These are phyloP conservation scores for Xestia sexstrigata DNA, from an alignment of 2,888 invertebrate genomes.

Conservation along the genomic window DNA sequence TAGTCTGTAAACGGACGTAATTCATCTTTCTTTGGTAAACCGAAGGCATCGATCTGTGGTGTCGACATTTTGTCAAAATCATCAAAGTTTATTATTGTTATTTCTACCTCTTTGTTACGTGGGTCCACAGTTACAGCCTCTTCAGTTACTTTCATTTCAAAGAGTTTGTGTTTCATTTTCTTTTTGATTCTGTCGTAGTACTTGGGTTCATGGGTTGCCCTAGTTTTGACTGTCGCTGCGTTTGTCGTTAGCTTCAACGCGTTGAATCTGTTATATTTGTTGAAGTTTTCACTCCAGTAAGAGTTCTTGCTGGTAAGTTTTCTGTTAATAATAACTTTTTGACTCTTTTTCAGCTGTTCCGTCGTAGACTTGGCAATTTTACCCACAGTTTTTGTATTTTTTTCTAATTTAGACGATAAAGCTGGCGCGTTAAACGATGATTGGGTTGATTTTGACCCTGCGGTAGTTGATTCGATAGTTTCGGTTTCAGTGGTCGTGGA, in stretches of 20 bases:
- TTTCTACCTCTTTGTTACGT: constrained; percentile 58
- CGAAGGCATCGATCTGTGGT: background rate
- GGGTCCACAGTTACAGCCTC: background rate
- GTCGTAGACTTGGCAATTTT: background rate
- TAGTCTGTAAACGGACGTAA: background rate
- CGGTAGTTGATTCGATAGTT: background rate
- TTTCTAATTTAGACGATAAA: background rate
- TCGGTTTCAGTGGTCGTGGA: background rate
- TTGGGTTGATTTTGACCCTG: background rate
- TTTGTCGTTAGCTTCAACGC: background rate
- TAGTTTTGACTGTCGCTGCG: background rate
- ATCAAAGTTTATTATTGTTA: constrained; percentile 70
- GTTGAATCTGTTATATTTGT: constrained; percentile 37
- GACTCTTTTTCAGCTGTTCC: accelerated
- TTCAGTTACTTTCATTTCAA: constrained; percentile 34
- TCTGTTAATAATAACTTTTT: background rate
- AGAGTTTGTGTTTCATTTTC: constrained; percentile 38
- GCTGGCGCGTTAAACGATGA: too few species aligned
- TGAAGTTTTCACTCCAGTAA: background rate
- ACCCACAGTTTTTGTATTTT: background rate
- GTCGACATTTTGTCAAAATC: constrained; percentile 48
- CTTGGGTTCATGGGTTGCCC: constrained; percentile 11
- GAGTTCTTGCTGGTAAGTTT: background rate
- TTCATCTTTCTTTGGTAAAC: constrained; percentile 8
- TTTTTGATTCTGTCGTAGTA: constrained; percentile 44